Conservation (phyloP, 2,797 vertebrate genomes). For the Thalassophryne amazonica region DNA sequence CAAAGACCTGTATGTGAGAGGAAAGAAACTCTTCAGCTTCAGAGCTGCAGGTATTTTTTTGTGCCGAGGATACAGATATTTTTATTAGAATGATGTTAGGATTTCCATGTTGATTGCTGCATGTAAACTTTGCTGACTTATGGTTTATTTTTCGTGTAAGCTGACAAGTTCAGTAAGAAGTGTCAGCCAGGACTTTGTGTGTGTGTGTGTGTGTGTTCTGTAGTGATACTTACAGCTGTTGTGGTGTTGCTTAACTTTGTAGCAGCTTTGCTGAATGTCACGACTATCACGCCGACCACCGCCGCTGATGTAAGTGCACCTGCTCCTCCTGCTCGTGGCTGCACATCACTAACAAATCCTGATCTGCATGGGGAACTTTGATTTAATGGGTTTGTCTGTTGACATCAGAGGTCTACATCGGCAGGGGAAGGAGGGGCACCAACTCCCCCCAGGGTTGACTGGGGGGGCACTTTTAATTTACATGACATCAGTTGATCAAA, state of each 20-base stretch:
- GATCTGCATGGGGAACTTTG: slow-evolving; percentile 2
- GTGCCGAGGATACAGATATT: slow-evolving; percentile 58
- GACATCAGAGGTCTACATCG: not conserved
- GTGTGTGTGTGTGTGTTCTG: slow-evolving; percentile 4
- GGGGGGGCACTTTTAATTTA: too few relatives aligned
- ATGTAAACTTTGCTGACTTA: slow-evolving; percentile 64
- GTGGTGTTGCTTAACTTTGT: slow-evolving; percentile 41
- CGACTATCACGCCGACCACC: slow-evolving; percentile 20
- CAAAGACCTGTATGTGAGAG: slow-evolving; percentile 58
- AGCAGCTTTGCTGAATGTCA: slow-evolving; percentile 36
- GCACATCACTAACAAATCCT: slow-evolving; percentile 20
- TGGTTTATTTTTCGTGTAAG: slow-evolving; percentile 41
- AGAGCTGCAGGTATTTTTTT: slow-evolving; percentile 54
- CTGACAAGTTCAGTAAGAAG: slow-evolving; percentile 37
- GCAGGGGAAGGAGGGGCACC: too few relatives aligned
- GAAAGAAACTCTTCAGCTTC: slow-evolving; percentile 36
- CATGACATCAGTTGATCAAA: too few relatives aligned
- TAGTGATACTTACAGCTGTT: slow-evolving; percentile 40
- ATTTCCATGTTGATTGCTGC: slow-evolving; percentile 55
- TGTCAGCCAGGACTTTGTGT: slow-evolving; percentile 35
- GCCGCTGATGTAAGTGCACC: slow-evolving; percentile 36
- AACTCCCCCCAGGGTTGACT: too few relatives aligned
- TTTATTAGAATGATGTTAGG: slow-evolving; percentile 55
- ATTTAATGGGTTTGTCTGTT: not conserved
- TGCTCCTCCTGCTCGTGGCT: slow-evolving; percentile 19